phyloP scores from a whole-genome alignment of 2,888 invertebrate genomes.

The Sycophila texana region DNA sequence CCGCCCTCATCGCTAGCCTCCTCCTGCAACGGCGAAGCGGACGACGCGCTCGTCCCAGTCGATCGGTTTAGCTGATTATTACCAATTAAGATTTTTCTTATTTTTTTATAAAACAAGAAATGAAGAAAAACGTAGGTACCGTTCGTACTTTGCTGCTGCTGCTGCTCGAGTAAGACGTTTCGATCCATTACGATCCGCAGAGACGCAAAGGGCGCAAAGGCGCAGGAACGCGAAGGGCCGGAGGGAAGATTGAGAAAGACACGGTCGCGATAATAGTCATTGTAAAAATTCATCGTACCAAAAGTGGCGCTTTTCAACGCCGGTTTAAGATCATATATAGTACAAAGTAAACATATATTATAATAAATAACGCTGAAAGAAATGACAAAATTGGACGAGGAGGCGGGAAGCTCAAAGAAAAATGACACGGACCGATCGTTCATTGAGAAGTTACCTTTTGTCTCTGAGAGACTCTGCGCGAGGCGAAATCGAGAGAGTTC shows the following conservation, averaged over 20 bases:
- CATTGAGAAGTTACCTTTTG: constrained; percentile 50
- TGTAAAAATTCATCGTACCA: constrained; percentile 70
- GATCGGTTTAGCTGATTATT: not conserved
- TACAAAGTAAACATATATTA: constrained; percentile 76
- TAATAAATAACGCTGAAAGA: constrained; percentile 68
- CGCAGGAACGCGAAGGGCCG: too few relatives aligned
- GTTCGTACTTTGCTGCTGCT: too few relatives aligned
- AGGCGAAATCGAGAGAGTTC: constrained; percentile 16
- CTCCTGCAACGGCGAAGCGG: too few relatives aligned
- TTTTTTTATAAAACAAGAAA: not conserved
- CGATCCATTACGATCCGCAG: too few relatives aligned
- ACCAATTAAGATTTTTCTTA: not conserved
- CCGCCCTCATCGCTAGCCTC: too few relatives aligned
- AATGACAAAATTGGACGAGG: constrained; percentile 10
- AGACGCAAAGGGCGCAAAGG: too few relatives aligned
- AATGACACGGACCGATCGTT: constrained; percentile 30
- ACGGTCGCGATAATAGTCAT: constrained; percentile 59
- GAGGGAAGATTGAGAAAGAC: constrained; percentile 1
- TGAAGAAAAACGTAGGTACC: constrained; percentile 17
- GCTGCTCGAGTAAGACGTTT: too few relatives aligned
- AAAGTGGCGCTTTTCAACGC: constrained; percentile 66
- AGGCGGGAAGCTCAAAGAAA: constrained; percentile 19
- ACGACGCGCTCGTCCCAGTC: too few relatives aligned
- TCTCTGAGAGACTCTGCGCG: constrained; percentile 46
- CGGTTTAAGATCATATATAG: constrained; percentile 75